Evolutionary conservation across 2,113 vertebrate species (phyloP), one percentile per base, ranked within the genome.

Genomic region (Rhodinocichla rosea): DNA sequence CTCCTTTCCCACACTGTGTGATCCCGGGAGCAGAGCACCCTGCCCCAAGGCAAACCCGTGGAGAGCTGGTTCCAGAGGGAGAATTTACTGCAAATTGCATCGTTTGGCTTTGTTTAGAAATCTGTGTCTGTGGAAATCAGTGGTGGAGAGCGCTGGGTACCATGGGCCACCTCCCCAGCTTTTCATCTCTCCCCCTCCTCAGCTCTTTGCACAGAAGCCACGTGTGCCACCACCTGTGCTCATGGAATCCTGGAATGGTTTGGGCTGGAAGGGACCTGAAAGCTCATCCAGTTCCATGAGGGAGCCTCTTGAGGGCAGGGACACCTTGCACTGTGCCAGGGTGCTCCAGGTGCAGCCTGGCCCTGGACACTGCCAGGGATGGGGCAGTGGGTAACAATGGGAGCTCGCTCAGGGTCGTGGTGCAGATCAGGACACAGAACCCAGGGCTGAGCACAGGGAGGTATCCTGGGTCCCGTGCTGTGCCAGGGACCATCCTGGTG

Each of bases 341-440:
- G 4, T 17, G 37, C 27, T 30, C 50, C 60, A 19, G 9, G 13
- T 10, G 28, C 77, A 74, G 5, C 37, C 69, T 10, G 60, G 37
- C 35, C 26, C 4, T 2, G 53, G 33, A 1, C 52, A 2, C 1
- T 3, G 2, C 6, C 44, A 19, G 76, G 76, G 44, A 3, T 7
- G 32, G 37, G 35, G 18, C 50, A 15, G 32, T 3, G 35, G 49
- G 15, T 23, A 11, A 2, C 1, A 0, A 1, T 6, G 45, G 67
- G 2, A 9, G 49, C 22, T 55, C 2, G 0, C 2, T 3, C 8
- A 7, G 59, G 15, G 32, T 7, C 11, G 0, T 0, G 3, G 27
- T 23, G 37, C 42, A 18, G 26, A 18, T 9, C 23, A 6, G 80
- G 8, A 2, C 13, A 1, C 3, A 7, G 63, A 10, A 3, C 10